These are phyloP conservation scores for Salarias fasciatus DNA, from an alignment of 2,797 vertebrate genomes.

Conservation along the genomic window DNA sequence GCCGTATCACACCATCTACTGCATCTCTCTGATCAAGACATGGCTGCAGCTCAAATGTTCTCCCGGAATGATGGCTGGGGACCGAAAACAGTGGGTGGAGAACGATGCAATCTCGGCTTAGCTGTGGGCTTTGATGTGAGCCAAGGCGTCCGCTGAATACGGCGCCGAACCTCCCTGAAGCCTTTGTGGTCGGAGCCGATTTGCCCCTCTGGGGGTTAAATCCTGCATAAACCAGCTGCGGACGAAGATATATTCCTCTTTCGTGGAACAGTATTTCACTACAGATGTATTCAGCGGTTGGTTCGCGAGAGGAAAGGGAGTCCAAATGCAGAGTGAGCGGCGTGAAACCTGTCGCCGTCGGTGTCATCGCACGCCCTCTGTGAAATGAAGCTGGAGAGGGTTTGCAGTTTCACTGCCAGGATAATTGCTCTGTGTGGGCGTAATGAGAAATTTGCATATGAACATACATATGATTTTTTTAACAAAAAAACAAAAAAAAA, in stretches of 20 bases:
- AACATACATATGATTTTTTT: constrained; percentile 15
- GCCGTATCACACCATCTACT: constrained; percentile 56
- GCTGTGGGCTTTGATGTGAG: constrained; percentile 56
- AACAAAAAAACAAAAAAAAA: too few species aligned
- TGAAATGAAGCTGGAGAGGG: constrained; percentile 18
- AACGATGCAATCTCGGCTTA: constrained; percentile 50
- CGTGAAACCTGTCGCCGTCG: not conserved
- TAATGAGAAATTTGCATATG: constrained; percentile 39
- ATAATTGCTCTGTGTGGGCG: constrained; percentile 38
- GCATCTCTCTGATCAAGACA: constrained; percentile 68
- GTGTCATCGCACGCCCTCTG: constrained; percentile 4
- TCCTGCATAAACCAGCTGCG: constrained; percentile 35
- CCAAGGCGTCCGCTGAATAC: constrained; percentile 42
- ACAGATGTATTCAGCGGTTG: constrained; percentile 7
- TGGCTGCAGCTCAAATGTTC: constrained; percentile 48
- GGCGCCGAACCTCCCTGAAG: not conserved
- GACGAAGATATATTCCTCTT: constrained; percentile 15
- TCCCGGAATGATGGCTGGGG: constrained; percentile 37
- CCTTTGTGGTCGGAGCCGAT: constrained; percentile 27
- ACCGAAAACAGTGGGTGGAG: constrained; percentile 55
- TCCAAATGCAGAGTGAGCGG: constrained; percentile 13
- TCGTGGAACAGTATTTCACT: constrained; percentile 8
- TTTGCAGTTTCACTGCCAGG: constrained; percentile 23
- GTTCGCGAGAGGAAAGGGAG: not conserved
- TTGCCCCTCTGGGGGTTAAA: constrained; percentile 28